Evolutionary conservation across 2,113 vertebrate species (phyloP), one percentile per base, ranked within the genome.

Genomic region (Tamias sibiricus): DNA sequence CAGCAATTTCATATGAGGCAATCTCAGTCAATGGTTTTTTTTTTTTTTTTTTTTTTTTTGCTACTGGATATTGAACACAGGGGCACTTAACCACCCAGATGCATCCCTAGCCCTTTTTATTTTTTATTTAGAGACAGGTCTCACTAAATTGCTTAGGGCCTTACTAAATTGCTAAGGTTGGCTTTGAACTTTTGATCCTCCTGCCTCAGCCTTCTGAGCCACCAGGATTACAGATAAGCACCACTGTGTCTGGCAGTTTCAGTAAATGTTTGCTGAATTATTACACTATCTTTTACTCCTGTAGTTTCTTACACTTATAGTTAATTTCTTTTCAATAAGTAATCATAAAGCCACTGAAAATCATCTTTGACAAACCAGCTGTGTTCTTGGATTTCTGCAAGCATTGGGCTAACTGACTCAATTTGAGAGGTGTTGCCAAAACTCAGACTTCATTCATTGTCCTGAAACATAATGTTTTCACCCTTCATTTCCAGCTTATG

Each of bases 281-380:
- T 87, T 74, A 77, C 74, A 52, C 62, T 71, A 68, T 35, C 8
- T 72, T 91, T 68, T 68, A 93, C 69, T 92, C 35, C n/a, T 32
- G n/a, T 1, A 30, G 68, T 16, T 79, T 90, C 42, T 91, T 94
- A 85, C 8, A 76, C 72, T 68, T 85, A 77, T 71, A 80, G 52
- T 76, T 93, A 42, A 74, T 74, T 93, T 74, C 49, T 24, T 80
- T 93, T 6, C 57, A 95, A 47, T 62, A 79, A 69, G 10, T 79
- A 94, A 87, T 87, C n/a, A 52, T 20, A 90, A 94, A 96, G 62
- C 37, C 30, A 83, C 62, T 87, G 57, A 95, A 77, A 64, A 62
- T 92, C 44, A 1, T 87, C 42, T 79, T 62, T 74, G 64, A 90
- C 81, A 96, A 54, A n/a, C 20, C 14, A 94, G 10, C 26, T 42